A percentile compares a stretch with the other conserved stretches of the same genome.
Evolutionary conservation across 2,113 vertebrate species (phyloP).

Genomic region (Ornithorhynchus anatinus): DNA sequence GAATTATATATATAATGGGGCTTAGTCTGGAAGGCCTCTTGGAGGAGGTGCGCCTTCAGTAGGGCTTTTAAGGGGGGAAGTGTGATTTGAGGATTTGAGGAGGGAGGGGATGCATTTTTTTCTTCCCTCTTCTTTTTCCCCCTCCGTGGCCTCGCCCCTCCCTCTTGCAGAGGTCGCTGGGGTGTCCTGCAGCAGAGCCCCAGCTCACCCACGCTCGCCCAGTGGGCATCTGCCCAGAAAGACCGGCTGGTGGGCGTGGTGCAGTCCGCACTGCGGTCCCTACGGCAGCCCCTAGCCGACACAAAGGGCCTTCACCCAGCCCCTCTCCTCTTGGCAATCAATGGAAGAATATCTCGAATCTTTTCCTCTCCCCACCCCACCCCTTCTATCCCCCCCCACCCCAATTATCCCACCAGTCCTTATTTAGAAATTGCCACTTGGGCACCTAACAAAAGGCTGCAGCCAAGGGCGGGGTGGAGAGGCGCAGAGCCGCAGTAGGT

Average conservation of each 20-base stretch:
- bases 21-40: no score
- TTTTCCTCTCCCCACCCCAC: not conserved
- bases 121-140: not conserved
- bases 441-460: constrained; percentile 51
- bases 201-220: not conserved
- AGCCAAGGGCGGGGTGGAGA: constrained; percentile 25
- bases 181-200: not conserved
- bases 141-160: not conserved
- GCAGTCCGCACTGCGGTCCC: constrained; percentile 94
- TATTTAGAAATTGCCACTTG: constrained; percentile 23
- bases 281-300: constrained; percentile 84
- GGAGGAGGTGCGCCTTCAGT: no score
- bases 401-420: not conserved
- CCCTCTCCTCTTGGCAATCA: not conserved
- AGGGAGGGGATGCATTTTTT: not conserved
- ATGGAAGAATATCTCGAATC: not conserved
- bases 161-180: not conserved
- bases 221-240: constrained; percentile 55
- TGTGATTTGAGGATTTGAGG: no score
- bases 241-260: constrained; percentile 91
- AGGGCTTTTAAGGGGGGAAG: no score
- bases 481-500: constrained; percentile 38
- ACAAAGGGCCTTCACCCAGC: constrained; percentile 70
- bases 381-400: not conserved
- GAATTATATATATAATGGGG: no score